Evolutionary conservation across 2,797 vertebrate species (phyloP).

Genomic region (Petrocephalus sullivani): DNA sequence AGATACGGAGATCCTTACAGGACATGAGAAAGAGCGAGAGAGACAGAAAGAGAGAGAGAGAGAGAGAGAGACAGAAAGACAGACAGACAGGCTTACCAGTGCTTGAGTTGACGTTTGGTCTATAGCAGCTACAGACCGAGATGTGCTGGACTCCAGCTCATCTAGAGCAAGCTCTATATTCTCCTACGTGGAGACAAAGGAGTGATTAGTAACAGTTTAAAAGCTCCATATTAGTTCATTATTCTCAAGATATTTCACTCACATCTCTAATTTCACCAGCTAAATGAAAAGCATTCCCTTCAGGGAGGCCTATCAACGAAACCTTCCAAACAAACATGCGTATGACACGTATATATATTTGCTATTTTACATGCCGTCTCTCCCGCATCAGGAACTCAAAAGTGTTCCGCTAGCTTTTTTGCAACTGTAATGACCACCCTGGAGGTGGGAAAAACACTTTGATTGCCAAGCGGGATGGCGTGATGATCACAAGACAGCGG

Average conservation of each 20-base stretch:
- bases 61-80: background rate
- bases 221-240: slow-evolving; percentile 17
- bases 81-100: slow-evolving; percentile 72
- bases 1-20: too few relatives aligned
- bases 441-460: background rate
- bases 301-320: background rate
- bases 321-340: background rate
- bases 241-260: background rate
- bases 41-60: background rate
- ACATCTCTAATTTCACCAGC: slow-evolving; percentile 1
- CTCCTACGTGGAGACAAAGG: slow-evolving; percentile 75
- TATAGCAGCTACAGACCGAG: slow-evolving; percentile 79
- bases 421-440: background rate
- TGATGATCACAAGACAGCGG: background rate
- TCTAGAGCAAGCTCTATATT: slow-evolving; percentile 92
- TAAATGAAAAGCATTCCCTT: slow-evolving; percentile 14
- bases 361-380: background rate
- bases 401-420: background rate
- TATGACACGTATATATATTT: background rate
- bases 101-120: slow-evolving; percentile 90
- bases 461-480: slow-evolving; percentile 9
- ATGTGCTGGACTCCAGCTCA: slow-evolving; percentile 77
- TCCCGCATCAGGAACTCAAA: background rate
- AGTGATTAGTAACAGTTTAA: slow-evolving; percentile 47
- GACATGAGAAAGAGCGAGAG: background rate